Conservation (phyloP, 2,888 invertebrate genomes). For the Carabus problematicus region DNA sequence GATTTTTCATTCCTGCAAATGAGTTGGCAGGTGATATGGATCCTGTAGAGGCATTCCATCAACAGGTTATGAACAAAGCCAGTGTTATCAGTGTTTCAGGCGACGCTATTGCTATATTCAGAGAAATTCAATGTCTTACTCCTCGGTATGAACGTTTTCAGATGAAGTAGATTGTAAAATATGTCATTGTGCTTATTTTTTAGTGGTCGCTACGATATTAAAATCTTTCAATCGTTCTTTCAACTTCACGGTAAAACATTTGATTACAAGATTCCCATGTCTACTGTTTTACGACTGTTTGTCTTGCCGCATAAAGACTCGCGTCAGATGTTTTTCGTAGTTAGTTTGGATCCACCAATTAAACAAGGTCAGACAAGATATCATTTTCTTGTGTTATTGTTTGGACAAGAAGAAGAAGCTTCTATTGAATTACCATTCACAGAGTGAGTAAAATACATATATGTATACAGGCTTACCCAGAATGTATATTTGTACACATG, state of each 20-base stretch:
- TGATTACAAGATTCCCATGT: conserved; percentile 99
- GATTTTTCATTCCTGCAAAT: conserved; percentile 95
- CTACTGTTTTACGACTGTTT: conserved; percentile 93
- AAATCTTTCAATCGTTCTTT: conserved; percentile 89
- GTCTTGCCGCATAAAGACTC: conserved; percentile 96
- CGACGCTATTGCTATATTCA: conserved; percentile 96
- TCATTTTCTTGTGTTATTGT: conserved; percentile 93
- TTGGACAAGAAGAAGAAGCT: conserved; percentile 93
- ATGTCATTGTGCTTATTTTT: conserved; percentile 50
- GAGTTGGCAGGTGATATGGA: conserved; percentile 88
- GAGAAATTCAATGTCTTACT: conserved; percentile 96
- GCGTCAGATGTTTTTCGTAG: conserved; percentile 98
- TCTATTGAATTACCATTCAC: conserved; percentile 89
- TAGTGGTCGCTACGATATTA: conserved; percentile 96
- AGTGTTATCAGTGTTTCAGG: conserved; percentile 98
- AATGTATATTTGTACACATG: conserved; percentile 25
- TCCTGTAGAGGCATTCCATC: conserved; percentile 96
- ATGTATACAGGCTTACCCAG: neutral
- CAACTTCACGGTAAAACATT: conserved; percentile 98
- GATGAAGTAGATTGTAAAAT: conserved; percentile 11
- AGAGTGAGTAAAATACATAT: conserved; percentile 70
- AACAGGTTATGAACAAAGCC: conserved; percentile 96
- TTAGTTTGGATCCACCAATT: conserved; percentile 97
- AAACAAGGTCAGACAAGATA: conserved; percentile 99
- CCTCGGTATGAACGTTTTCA: conserved; percentile 74